These are phyloP conservation scores for Anoplius nigerrimus DNA, from an alignment of 2,888 invertebrate species.

Conservation along the genomic window DNA sequence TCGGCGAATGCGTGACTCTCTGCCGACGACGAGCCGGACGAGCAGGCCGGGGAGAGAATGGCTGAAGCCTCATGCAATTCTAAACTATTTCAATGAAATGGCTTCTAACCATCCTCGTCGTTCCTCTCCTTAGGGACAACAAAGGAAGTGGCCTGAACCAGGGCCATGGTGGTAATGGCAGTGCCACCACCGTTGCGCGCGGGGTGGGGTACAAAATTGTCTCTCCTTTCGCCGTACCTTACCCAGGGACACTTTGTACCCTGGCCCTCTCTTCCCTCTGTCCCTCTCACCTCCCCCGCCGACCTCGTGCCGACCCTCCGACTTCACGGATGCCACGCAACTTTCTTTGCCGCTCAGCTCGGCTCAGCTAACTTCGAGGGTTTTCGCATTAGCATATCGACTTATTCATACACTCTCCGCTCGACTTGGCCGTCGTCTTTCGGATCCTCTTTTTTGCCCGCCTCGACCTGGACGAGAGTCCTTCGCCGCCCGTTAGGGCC, in stretches of 20 bases:
- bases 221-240: constrained; percentile 13
- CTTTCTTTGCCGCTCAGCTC: constrained; percentile 57
- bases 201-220: constrained; percentile 51
- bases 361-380: constrained; percentile 66
- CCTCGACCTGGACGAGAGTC: constrained; percentile 28
- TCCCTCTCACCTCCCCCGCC: constrained; percentile 41
- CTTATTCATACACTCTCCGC: constrained; percentile 67
- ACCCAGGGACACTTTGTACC: constrained; percentile 9
- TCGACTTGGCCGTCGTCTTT: constrained; percentile 15
- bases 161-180: constrained; percentile 49
- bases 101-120: constrained; percentile 23
- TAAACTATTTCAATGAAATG: constrained; percentile 71
- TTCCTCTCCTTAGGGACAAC: constrained; percentile 43
- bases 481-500: constrained; percentile 32
- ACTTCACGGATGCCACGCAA: constrained; percentile 50
- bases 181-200: constrained; percentile 18
- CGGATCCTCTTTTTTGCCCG: constrained; percentile 28
- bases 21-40: constrained; percentile 28
- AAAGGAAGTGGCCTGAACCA: constrained; percentile 59
- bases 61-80: constrained; percentile 66
- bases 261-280: constrained; percentile 16
- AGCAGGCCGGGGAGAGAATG: constrained; percentile 24
- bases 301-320: constrained; percentile 51
- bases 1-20: constrained; percentile 32
- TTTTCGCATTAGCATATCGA: constrained; percentile 71